phyloP scores from a whole-genome alignment of 37 sponge, comb jelly and placozoan genomes.

The Agelas oroides region DNA sequence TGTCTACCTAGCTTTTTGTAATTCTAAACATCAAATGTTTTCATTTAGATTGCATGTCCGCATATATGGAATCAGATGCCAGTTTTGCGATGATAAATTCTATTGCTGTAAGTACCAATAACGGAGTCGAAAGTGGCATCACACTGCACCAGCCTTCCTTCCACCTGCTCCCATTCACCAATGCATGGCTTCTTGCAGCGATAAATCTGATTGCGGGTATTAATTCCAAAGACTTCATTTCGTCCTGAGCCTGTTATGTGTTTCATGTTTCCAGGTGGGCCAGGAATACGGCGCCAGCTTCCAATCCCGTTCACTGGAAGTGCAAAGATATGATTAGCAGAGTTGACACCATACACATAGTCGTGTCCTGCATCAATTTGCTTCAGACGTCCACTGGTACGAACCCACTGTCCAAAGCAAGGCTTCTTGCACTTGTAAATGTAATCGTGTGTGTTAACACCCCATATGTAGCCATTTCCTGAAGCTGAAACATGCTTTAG shows the following conservation, averaged over 20 bases:
- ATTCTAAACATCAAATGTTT: too few relatives aligned
- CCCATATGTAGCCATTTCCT: slow-evolving; percentile 75
- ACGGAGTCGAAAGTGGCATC: slow-evolving; percentile 48
- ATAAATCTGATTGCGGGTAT: slow-evolving; percentile 2
- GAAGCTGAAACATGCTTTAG: slow-evolving; percentile 70
- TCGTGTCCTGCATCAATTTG: slow-evolving; percentile 63
- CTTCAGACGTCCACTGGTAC: slow-evolving; percentile 41
- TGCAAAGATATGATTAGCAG: slow-evolving; percentile 21
- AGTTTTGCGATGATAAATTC: neutral
- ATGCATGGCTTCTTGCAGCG: slow-evolving; percentile 65
- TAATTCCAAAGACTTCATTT: slow-evolving; percentile 48
- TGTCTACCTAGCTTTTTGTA: too few relatives aligned
- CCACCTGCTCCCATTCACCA: slow-evolving; percentile 43
- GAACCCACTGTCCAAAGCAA: slow-evolving; percentile 48
- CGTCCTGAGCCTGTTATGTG: slow-evolving; percentile 49
- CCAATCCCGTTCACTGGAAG: slow-evolving; percentile 37
- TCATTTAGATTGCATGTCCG: too few relatives aligned
- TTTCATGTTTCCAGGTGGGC: slow-evolving; percentile 16
- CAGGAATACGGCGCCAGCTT: slow-evolving; percentile 43
- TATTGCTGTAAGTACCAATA: slow-evolving; percentile 9
- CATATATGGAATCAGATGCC: slow-evolving; percentile 24
- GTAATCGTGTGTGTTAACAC: slow-evolving; percentile 15
- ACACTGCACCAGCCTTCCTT: slow-evolving; percentile 26
- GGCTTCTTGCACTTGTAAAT: slow-evolving; percentile 74
- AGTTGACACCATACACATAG: slow-evolving; percentile 57